Evolutionary conservation across 1,140 invertebrate genomes (phyloP).

Genomic region (Gonatopus flavifemur): DNA sequence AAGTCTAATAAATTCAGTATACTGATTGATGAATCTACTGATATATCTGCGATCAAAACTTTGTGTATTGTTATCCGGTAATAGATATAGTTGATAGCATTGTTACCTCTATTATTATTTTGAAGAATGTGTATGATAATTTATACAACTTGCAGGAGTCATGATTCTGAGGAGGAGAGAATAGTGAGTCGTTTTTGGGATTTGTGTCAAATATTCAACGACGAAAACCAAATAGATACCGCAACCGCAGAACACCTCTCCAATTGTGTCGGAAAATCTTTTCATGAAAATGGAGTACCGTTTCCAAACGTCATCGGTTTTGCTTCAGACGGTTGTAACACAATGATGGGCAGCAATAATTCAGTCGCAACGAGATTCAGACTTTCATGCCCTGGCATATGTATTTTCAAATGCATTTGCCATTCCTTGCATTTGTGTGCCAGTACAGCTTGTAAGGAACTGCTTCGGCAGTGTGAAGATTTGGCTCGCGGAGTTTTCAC

Average conservation of each 20-base stretch:
- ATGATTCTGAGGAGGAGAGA: too few species aligned
- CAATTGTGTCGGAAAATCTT: conserved; percentile 21
- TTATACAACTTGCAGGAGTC: too few species aligned
- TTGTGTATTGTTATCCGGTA: conserved; percentile 21
- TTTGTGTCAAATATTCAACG: conserved; percentile 32
- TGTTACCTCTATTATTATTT: too few species aligned
- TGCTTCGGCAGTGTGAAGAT: conserved; percentile 15
- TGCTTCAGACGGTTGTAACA: conserved; percentile 40
- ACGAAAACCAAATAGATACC: conserved; percentile 9
- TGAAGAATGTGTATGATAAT: too few species aligned
- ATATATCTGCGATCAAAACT: conserved; percentile 20
- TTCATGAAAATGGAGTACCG: conserved; percentile 28
- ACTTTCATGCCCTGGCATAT: conserved; percentile 30
- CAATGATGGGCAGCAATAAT: conserved; percentile 41
- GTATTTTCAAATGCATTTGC: conserved; percentile 44
- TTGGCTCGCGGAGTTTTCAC: conserved; percentile 13
- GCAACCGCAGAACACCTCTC: conserved; percentile 34
- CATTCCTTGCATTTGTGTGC: conserved; percentile 39
- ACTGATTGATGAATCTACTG: conserved; percentile 33
- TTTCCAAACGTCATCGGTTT: conserved; percentile 42
- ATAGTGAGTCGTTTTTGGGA: too few species aligned
- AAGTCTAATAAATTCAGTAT: conserved; percentile 26
- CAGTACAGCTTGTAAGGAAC: conserved; percentile 15
- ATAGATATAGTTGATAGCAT: too few species aligned
- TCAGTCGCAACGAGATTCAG: conserved; percentile 35